A percentile compares a stretch with the other conserved stretches of the same genome.
These are phyloP conservation scores for Pipistrellus pipistrellus DNA, from an alignment of 2,797 vertebrate species.

Conservation along the genomic window DNA sequence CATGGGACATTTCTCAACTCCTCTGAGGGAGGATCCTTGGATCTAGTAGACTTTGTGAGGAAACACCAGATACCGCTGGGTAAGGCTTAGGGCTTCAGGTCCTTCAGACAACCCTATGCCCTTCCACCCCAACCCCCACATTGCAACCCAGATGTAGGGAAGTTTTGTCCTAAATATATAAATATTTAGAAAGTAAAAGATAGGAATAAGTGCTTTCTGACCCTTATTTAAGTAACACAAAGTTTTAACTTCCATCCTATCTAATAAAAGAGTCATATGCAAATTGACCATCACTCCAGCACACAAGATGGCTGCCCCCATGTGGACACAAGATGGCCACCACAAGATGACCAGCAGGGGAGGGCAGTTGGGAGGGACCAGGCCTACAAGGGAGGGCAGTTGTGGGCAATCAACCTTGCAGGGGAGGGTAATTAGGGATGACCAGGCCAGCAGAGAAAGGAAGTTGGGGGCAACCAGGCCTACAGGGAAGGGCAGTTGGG, in stretches of 20 bases:
- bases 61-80: constrained; percentile 94
- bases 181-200: constrained; percentile 37
- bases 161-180: constrained; percentile 39
- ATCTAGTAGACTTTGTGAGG: constrained; percentile 92
- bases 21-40: constrained; percentile 89
- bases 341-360: no score
- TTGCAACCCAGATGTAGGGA: neutral
- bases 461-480: no score
- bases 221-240: constrained; percentile 23
- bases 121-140: neutral
- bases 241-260: constrained; percentile 25
- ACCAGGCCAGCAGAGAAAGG: no score
- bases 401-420: no score
- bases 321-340: no score
- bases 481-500: no score
- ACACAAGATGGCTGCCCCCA: no score
- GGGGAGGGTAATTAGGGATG: no score
- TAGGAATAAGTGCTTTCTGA: constrained; percentile 20
- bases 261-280: no score
- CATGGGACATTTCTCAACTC: constrained; percentile 95
- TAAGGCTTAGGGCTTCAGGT: constrained; percentile 83
- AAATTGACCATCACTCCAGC: no score
- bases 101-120: neutral
- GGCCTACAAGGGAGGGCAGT: no score
- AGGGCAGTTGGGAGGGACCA: no score